Base-by-base conservation (phyloP, 2,797 vertebrate species). In the Xyrichtys novacula region DNA sequence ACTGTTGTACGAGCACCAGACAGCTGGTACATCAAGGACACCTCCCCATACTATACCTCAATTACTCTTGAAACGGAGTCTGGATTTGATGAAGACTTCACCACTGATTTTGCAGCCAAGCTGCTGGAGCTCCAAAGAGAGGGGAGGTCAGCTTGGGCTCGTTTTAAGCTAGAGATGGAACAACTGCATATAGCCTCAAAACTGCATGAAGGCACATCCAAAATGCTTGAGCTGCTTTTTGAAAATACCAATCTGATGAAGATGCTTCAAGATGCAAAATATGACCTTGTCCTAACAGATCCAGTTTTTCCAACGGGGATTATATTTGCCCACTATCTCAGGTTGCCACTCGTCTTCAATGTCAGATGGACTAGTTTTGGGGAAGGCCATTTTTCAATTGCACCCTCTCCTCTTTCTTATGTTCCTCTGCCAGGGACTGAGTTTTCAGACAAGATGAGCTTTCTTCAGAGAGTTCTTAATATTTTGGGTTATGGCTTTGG, bases 21-120 rank as follows among this genome's bases (percentile, higher is more conserved):
- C 59, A 86, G 77, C 74, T 89, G 72, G 85, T 88, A 88, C 53
- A 78, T 89, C 58, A 84, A 80, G 58, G 72, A 88, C 50, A 74
- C 4, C 26, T 89, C 85, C 7, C 67, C 59, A 0, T 64, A 81
- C 42, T 88, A 89, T 26, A 70, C 69, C 19, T 74, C 82, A 31
- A 6, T 91, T 38, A 72, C 43, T 6, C 7, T 87, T 0, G 0
- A 82, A n/a, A 1, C 2, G 0, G 42, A 66, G 1, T 76, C 62
- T 23, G 84, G 76, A 55, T 79, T 83, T 55, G 52, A 70, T 40
- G 56, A 89, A 71, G 58, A 76, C 2, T 79, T 76, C 12, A 0
- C 69, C 5, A 58, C 87, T 40, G 64, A 1, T 17, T 8, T 39
- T 4, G 86, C 88, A 77, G 83, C 73, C 11, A 44, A 63, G 15